Evolutionary conservation across 2,113 vertebrate genomes (phyloP).

Genomic region (Sorex araneus): DNA sequence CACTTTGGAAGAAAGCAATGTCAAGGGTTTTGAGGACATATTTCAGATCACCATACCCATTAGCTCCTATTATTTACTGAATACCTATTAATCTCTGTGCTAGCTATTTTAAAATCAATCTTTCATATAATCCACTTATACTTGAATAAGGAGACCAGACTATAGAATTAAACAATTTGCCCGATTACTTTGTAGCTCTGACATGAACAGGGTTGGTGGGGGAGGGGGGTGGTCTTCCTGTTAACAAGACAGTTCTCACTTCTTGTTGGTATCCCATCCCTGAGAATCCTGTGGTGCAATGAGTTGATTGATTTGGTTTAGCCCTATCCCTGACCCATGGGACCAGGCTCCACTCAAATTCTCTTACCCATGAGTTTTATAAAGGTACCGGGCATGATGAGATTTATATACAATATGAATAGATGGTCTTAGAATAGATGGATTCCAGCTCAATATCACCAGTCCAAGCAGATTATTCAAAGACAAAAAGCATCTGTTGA

Average conservation of each 20-base stretch:
- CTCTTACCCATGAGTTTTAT: neutral
- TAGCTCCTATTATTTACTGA: neutral
- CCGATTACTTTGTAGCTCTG: neutral
- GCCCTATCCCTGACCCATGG: neutral
- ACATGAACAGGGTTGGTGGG: neutral
- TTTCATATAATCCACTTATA: constrained; percentile 56
- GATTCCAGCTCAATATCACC: neutral
- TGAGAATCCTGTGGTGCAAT: neutral
- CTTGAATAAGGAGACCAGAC: constrained; percentile 6
- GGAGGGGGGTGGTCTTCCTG: neutral
- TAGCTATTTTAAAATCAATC: constrained; percentile 65
- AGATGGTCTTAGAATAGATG: neutral
- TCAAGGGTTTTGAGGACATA: neutral
- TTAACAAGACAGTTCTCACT: neutral
- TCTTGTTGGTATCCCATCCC: neutral
- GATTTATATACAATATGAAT: neutral
- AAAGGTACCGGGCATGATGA: neutral
- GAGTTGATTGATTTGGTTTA: neutral
- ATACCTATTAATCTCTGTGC: neutral
- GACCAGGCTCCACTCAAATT: neutral
- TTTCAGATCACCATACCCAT: neutral
- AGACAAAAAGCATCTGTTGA: neutral
- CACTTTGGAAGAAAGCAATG: neutral
- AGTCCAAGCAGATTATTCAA: neutral
- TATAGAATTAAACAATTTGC: neutral